Evolutionary conservation across 2,888 invertebrate species (phyloP).

Genomic region (Drosophila neonasuta): DNA sequence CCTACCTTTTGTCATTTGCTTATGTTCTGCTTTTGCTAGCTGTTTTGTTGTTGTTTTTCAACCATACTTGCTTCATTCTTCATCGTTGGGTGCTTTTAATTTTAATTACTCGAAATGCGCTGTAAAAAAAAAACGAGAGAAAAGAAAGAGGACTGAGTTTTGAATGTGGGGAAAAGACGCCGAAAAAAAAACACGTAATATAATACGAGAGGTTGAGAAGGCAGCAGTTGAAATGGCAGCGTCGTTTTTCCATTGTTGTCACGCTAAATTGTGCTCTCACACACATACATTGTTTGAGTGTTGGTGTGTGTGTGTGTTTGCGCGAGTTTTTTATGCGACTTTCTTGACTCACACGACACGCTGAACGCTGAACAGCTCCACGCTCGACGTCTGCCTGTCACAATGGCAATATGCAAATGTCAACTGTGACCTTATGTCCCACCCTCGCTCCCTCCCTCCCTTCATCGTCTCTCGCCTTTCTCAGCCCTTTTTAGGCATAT

Average conservation of each 20-base stretch:
- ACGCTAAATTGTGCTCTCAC: conserved; percentile 54
- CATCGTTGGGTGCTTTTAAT: conserved; percentile 22
- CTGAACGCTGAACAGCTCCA: conserved; percentile 15
- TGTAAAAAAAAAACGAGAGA: conserved; percentile 3
- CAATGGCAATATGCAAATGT: conserved; percentile 69
- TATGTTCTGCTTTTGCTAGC: background rate
- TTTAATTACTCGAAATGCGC: conserved; percentile 37
- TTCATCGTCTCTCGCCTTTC: background rate
- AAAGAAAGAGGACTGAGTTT: background rate
- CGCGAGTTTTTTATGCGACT: conserved; percentile 14
- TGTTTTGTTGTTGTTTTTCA: background rate
- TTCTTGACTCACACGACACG: conserved; percentile 25
- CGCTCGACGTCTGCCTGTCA: conserved; percentile 48
- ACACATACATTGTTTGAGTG: conserved; percentile 11
- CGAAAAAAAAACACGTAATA: conserved; percentile 1
- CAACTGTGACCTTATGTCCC: conserved; percentile 23
- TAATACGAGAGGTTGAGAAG: background rate
- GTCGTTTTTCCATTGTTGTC: conserved; percentile 53
- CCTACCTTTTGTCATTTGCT: background rate
- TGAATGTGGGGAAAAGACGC: background rate
- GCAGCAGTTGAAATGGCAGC: background rate
- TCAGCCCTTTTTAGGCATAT: background rate
- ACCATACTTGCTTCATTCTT: conserved; percentile 1
- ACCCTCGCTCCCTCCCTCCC: background rate
- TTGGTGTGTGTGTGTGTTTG: background rate